These are phyloP conservation scores for Oscheius myriophilus DNA, from an alignment of 2,888 invertebrate genomes.

Conservation along the genomic window DNA sequence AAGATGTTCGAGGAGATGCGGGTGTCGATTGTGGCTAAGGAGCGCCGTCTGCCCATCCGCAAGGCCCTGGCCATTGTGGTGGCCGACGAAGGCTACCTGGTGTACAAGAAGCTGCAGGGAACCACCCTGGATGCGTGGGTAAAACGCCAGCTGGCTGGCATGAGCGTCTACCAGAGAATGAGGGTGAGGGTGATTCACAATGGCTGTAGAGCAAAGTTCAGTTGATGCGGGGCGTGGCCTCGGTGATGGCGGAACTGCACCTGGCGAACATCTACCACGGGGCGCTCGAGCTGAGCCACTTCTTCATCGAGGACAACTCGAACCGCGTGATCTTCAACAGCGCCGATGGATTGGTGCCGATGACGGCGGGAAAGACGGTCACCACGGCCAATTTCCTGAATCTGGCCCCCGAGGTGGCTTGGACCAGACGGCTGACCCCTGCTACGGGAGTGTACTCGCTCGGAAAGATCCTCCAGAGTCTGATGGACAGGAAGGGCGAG, in stretches of 20 bases:
- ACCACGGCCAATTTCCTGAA: neutral
- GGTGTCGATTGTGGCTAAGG: constrained; percentile 6
- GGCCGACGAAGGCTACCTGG: constrained; percentile 15
- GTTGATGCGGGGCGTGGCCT: constrained; percentile 3
- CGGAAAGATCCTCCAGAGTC: constrained; percentile 10
- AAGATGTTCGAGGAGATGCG: constrained; percentile 22
- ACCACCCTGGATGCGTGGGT: neutral
- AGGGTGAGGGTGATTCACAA: neutral
- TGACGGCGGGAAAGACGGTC: neutral
- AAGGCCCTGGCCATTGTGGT: neutral
- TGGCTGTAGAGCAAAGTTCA: constrained; percentile 6
- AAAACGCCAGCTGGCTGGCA: neutral
- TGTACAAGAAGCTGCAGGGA: constrained; percentile 14
- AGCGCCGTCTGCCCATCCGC: constrained; percentile 15
- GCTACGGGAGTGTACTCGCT: constrained; percentile 7
- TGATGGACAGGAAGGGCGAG: neutral
- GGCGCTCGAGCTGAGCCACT: constrained; percentile 15
- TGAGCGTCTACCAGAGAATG: constrained; percentile 4
- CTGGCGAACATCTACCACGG: constrained; percentile 20
- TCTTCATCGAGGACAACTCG: constrained; percentile 7
- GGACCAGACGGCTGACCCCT: constrained; percentile 14
- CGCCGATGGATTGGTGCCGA: constrained; percentile 14
- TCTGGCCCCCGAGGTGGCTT: constrained; percentile 23
- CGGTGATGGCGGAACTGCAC: constrained; percentile 23
- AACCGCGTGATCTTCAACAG: constrained; percentile 7